These are phyloP conservation scores for Cepaea nemoralis DNA, from an alignment of 1,140 invertebrate genomes.

Conservation along the genomic window DNA sequence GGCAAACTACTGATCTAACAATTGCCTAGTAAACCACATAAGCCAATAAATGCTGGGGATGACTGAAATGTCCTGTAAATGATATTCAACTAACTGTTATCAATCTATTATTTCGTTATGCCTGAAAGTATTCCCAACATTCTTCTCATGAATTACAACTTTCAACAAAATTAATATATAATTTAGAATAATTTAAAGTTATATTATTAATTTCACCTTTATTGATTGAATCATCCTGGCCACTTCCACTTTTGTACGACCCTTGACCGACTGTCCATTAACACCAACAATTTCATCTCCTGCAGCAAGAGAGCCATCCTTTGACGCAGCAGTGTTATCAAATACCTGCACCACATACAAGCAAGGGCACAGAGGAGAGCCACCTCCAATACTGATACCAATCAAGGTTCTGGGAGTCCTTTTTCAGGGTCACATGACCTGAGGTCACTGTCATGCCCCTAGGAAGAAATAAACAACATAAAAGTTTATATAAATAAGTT, in stretches of 20 bases:
- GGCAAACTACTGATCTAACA: too few relatives aligned
- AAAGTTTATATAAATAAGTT: too few relatives aligned
- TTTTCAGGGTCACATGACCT: constrained; percentile 89
- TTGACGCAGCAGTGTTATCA: constrained; percentile 94
- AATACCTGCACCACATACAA: constrained; percentile 98
- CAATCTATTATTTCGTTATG: too few relatives aligned
- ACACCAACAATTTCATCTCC: constrained; percentile 97
- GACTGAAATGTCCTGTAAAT: too few relatives aligned
- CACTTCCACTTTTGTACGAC: constrained; percentile 97
- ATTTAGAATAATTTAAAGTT: too few relatives aligned
- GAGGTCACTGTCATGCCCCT: constrained; percentile 98
- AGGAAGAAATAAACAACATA: constrained; percentile 20
- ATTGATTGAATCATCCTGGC: constrained; percentile 96
- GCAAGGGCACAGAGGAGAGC: constrained; percentile 95
- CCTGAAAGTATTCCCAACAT: too few relatives aligned
- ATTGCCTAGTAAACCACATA: too few relatives aligned
- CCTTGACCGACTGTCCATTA: constrained; percentile 91
- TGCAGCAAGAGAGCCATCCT: constrained; percentile 74
- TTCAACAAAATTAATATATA: too few relatives aligned
- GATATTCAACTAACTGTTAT: too few relatives aligned
- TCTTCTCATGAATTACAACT: too few relatives aligned
- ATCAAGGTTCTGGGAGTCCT: constrained; percentile 96
- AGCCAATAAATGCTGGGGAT: too few relatives aligned
- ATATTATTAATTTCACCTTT: constrained; percentile 76
- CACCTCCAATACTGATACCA: constrained; percentile 94